These are phyloP conservation scores for Cyanoderma ruficeps DNA, from an alignment of 2,113 vertebrate genomes.

Conservation along the genomic window DNA sequence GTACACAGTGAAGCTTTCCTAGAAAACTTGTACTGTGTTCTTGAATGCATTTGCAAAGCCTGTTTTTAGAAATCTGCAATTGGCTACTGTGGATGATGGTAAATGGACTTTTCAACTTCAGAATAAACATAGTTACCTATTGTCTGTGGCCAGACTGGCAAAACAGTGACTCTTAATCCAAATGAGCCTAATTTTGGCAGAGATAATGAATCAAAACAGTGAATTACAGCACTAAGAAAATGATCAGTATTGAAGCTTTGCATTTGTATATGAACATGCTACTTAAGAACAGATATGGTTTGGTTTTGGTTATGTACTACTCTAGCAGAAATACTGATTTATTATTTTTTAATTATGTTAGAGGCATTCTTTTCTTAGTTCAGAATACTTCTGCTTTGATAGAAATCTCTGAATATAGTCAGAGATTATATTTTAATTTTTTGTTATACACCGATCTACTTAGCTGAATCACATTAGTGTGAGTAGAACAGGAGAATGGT, in stretches of 20 bases:
- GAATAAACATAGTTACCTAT: background rate
- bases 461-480: background rate
- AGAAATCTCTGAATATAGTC: background rate
- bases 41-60: background rate
- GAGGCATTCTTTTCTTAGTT: background rate
- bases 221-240: background rate
- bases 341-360: accelerated
- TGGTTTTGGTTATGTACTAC: background rate
- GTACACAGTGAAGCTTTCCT: background rate
- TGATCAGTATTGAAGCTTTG: background rate
- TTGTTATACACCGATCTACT: background rate
- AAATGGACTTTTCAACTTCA: background rate
- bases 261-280: background rate
- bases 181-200: background rate
- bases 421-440: background rate
- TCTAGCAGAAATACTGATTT: background rate
- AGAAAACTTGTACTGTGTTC: background rate
- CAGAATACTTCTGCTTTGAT: background rate
- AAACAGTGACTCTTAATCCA: background rate
- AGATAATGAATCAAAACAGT: background rate
- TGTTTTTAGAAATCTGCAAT: background rate
- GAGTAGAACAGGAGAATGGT: background rate
- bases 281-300: background rate
- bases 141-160: background rate
- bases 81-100: background rate